Evolutionary conservation across 30 jellyfish, hydroid and myxozoan species (phyloP).

Genomic region (Turritopsis dohrnii): DNA sequence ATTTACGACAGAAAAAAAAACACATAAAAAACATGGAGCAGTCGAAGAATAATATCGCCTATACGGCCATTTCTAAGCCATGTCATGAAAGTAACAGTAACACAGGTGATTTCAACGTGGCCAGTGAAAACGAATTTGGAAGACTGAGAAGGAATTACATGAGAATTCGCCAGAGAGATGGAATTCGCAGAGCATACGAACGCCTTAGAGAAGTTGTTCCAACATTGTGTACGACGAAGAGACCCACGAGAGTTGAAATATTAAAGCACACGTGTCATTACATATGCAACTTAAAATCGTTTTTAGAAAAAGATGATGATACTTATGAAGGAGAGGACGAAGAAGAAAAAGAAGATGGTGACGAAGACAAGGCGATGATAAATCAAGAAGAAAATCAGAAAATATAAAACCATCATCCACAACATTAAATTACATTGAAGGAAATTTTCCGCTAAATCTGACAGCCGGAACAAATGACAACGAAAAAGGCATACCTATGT

Average conservation of each 20-base stretch:
- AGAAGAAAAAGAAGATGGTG: neutral
- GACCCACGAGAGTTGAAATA: slow-evolving; percentile 11
- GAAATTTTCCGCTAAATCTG: no score
- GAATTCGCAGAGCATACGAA: neutral
- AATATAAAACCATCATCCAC: no score
- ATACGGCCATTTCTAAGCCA: neutral
- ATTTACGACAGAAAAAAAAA: no score
- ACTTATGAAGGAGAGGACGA: neutral
- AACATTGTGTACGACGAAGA: neutral
- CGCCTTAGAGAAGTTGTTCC: neutral
- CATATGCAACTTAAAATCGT: neutral
- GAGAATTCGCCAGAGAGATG: slow-evolving; percentile 3
- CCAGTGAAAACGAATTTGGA: neutral
- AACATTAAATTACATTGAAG: no score
- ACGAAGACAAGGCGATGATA: no score
- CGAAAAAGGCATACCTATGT: neutral
- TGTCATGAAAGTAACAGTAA: neutral
- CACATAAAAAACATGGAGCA: neutral
- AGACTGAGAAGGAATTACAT: neutral
- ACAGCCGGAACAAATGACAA: no score
- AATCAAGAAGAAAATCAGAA: no score
- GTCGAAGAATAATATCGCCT: neutral
- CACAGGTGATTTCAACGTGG: neutral
- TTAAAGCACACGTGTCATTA: neutral
- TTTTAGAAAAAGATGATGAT: neutral